Conservation (phyloP, 2,113 vertebrate species). For the Merops nubicus region DNA sequence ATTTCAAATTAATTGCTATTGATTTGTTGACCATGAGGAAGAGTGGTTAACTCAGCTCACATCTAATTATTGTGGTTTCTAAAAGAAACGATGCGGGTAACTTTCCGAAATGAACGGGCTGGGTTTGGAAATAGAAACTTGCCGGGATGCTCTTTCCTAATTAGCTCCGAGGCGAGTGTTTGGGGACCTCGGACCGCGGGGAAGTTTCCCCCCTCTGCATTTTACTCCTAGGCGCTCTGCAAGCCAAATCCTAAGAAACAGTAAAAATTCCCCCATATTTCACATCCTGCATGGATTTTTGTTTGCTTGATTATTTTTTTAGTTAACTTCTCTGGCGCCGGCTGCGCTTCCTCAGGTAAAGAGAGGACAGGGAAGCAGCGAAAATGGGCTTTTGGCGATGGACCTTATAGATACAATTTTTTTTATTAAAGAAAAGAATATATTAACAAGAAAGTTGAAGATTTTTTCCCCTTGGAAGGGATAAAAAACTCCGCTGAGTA, state of each 20-base stretch:
- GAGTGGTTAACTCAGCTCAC: slow-evolving; percentile 8
- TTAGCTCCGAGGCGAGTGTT: background rate
- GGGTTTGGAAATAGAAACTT: background rate
- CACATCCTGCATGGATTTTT: background rate
- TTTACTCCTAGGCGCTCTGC: background rate
- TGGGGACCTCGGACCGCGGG: background rate
- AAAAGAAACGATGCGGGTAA: background rate
- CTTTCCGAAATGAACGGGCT: background rate
- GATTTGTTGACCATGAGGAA: slow-evolving; percentile 46
- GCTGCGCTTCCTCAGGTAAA: background rate
- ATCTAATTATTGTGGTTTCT: slow-evolving; percentile 38
- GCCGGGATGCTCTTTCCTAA: slow-evolving; percentile 23
- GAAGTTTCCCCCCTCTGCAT: background rate
- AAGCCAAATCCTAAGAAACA: background rate
- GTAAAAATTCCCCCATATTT: background rate
- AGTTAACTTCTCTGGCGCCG: background rate
- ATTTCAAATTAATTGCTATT: slow-evolving; percentile 57
- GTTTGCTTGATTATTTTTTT: background rate
- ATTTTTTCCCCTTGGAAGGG: background rate
- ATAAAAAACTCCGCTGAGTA: background rate
- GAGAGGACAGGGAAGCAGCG: background rate
- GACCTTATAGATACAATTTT: background rate
- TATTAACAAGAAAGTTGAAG: background rate
- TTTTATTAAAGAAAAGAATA: background rate
- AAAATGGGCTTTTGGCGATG: background rate